A percentile compares a stretch with the other conserved stretches of the same genome.
Evolutionary conservation across 2,113 vertebrate genomes (phyloP).

Genomic region (Riparia riparia): DNA sequence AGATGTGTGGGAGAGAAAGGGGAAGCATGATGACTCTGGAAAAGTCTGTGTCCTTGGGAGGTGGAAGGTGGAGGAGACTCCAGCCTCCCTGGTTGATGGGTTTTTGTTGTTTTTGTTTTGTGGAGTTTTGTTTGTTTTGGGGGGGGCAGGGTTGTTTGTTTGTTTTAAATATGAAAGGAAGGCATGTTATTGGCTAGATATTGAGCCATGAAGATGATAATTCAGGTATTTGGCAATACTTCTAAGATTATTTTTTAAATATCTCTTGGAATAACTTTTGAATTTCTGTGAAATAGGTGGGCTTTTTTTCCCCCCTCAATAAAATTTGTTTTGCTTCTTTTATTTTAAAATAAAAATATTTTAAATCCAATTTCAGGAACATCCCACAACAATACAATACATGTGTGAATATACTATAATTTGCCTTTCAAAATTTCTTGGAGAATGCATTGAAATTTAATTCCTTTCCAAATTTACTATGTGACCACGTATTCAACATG

Average conservation of each 20-base stretch:
- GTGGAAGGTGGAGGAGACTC: background rate
- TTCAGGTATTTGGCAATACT: background rate
- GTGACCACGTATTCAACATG: background rate
- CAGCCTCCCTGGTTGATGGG: background rate
- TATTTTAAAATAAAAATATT: background rate
- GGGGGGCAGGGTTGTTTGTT: background rate
- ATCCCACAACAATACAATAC: background rate
- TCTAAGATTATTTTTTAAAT: background rate
- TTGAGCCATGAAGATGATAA: background rate
- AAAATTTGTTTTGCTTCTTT: background rate
- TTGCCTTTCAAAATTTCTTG: background rate
- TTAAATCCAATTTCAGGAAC: background rate
- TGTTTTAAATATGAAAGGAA: background rate
- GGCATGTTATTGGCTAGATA: background rate
- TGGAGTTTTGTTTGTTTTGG: background rate
- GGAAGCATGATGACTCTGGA: background rate
- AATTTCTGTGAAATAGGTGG: background rate
- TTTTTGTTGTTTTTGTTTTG: background rate
- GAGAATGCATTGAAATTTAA: background rate
- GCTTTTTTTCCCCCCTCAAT: rapidly evolving
- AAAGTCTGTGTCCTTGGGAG: background rate
- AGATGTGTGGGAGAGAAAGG: background rate
- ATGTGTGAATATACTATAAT: background rate
- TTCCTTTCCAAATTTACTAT: background rate
- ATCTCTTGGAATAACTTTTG: background rate